A percentile compares a stretch with the other conserved stretches of the same genome.
These are phyloP conservation scores for Drosophila punjabiensis DNA, from an alignment of 1,140 invertebrate species.

Conservation along the genomic window DNA sequence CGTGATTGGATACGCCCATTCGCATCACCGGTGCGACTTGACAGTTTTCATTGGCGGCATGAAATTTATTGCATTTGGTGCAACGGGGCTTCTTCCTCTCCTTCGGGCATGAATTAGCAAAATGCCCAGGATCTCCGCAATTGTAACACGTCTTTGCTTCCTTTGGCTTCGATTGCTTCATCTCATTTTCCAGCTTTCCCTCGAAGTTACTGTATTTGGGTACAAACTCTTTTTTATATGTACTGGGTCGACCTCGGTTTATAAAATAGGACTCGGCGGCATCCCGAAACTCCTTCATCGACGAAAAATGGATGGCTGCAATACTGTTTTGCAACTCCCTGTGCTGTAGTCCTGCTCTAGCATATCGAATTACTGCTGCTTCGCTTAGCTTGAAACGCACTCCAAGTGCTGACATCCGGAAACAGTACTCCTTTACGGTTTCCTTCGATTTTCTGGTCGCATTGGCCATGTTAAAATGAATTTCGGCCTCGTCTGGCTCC, in stretches of 20 bases:
- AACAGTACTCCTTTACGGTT: constrained; percentile 14
- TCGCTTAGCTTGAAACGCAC: not conserved
- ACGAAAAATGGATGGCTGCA: not conserved
- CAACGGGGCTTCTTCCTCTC: no score
- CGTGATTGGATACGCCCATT: not conserved
- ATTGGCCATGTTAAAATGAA: not conserved
- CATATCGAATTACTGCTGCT: not conserved
- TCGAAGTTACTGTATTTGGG: no score
- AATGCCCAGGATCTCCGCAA: no score
- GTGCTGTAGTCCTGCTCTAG: not conserved
- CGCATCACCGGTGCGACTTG: not conserved
- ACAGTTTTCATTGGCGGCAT: not conserved
- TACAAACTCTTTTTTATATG: no score
- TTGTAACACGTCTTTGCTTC: no score
- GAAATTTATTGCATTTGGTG: no score
- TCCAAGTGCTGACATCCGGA: constrained; percentile 1
- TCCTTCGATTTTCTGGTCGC: not conserved
- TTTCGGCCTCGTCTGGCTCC: not conserved
- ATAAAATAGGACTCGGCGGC: not conserved
- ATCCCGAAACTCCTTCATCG: not conserved
- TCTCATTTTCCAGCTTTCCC: no score
- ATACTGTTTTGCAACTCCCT: constrained; percentile 7
- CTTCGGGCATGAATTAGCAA: no score
- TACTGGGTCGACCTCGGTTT: no score
- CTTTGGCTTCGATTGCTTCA: not conserved